phyloP scores from a whole-genome alignment of 2,888 invertebrate species.

The Callyntrura guangdongensis region DNA sequence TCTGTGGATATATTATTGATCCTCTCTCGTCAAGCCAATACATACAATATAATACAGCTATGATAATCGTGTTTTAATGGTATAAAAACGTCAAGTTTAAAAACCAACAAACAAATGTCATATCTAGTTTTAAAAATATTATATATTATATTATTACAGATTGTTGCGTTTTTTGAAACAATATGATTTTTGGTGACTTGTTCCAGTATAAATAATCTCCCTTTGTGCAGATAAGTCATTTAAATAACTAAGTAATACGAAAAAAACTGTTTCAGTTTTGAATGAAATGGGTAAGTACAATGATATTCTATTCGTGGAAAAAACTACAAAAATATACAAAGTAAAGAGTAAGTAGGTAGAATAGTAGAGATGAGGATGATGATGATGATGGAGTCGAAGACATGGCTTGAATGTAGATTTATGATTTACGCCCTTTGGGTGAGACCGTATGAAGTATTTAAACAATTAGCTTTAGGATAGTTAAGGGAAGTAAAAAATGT shows the following conservation, averaged over 20 bases:
- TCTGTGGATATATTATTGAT: slow-evolving; percentile 54
- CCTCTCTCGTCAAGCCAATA: slow-evolving; percentile 25
- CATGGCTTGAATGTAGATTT: slow-evolving; percentile 59
- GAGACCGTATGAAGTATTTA: slow-evolving; percentile 67
- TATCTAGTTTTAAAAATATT: slow-evolving; percentile 52
- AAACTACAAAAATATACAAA: slow-evolving; percentile 70
- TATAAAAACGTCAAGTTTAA: background rate
- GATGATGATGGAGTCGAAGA: slow-evolving; percentile 18
- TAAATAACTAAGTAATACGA: slow-evolving; percentile 58
- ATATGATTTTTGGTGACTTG: slow-evolving; percentile 67
- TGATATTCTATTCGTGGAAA: slow-evolving; percentile 74
- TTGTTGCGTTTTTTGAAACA: slow-evolving; percentile 25
- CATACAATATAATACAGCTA: slow-evolving; percentile 56
- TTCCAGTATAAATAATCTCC: slow-evolving; percentile 74
- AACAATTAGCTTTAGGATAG: slow-evolving; percentile 66
- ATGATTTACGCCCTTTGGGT: slow-evolving; percentile 42
- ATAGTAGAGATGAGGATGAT: background rate
- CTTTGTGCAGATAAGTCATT: slow-evolving; percentile 72
- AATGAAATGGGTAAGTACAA: slow-evolving; percentile 78
- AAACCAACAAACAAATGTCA: slow-evolving; percentile 54
- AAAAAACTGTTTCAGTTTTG: slow-evolving; percentile 62
- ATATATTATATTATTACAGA: slow-evolving; percentile 21
- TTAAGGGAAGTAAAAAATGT: slow-evolving; percentile 36
- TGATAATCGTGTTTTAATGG: slow-evolving; percentile 74
- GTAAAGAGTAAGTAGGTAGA: slow-evolving; percentile 14